A percentile compares a stretch with the other conserved stretches of the same genome.
Conservation (phyloP, 2,113 vertebrate genomes). For the Antigone vipio region DNA sequence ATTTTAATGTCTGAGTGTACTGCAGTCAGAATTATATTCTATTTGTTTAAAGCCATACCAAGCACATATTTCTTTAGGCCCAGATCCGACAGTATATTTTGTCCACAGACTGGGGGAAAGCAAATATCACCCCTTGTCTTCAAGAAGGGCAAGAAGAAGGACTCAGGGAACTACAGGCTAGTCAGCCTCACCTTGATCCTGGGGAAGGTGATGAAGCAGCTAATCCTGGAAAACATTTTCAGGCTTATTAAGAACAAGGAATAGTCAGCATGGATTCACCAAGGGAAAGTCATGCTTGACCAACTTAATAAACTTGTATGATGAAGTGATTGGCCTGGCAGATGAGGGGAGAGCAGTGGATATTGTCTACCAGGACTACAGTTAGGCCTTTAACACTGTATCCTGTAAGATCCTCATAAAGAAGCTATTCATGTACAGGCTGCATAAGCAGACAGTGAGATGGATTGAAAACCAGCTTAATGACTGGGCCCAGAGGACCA, state of each 20-base stretch:
- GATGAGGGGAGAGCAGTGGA: background rate
- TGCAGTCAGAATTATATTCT: background rate
- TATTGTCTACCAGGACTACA: background rate
- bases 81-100: background rate
- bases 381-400: background rate
- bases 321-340: background rate
- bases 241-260: background rate
- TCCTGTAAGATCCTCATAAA: background rate
- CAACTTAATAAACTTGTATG: background rate
- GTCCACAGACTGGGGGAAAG: background rate
- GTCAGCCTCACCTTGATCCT: background rate
- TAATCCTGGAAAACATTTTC: background rate
- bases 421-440: background rate
- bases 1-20: background rate
- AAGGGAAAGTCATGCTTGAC: background rate
- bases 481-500: background rate
- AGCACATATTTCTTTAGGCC: background rate
- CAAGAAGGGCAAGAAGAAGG: background rate
- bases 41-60: background rate
- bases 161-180: background rate
- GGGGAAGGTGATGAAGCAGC: background rate
- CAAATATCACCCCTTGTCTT: background rate
- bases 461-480: background rate
- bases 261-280: background rate
- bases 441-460: background rate